Evolutionary conservation across 2,797 vertebrate genomes (phyloP).

Genomic region (Chromis chromis): DNA sequence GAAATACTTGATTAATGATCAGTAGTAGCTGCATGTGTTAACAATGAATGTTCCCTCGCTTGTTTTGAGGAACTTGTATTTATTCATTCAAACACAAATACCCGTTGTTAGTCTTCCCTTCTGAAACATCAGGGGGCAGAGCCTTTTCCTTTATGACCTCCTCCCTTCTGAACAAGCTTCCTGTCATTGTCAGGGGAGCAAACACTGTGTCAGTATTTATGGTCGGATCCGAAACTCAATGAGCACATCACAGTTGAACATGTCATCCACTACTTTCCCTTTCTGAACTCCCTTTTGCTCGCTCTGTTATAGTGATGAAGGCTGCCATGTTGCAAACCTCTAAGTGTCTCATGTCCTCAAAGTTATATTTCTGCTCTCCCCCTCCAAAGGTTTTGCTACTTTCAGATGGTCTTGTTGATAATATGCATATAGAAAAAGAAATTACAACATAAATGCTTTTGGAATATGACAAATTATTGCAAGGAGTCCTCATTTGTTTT

Average conservation of each 20-base stretch:
- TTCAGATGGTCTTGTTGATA: background rate
- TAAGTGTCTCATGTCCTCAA: background rate
- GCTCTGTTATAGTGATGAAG: background rate
- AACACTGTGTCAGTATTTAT: slow-evolving; percentile 62
- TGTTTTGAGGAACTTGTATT: slow-evolving; percentile 43
- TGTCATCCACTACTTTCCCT: slow-evolving; percentile 41
- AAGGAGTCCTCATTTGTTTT: background rate
- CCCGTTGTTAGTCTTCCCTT: slow-evolving; percentile 49
- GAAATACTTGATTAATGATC: background rate
- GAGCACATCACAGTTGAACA: slow-evolving; percentile 25
- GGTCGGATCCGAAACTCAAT: slow-evolving; percentile 38
- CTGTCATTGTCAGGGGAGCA: slow-evolving; percentile 67
- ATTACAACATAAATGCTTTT: too few relatives aligned
- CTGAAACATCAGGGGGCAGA: slow-evolving; percentile 59
- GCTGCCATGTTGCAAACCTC: background rate
- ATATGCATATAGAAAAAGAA: background rate
- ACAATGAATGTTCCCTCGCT: slow-evolving; percentile 8
- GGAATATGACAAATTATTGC: too few relatives aligned
- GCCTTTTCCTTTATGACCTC: slow-evolving; percentile 70
- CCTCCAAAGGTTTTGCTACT: background rate
- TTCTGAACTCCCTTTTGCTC: slow-evolving; percentile 21
- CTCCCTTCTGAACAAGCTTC: slow-evolving; percentile 74
- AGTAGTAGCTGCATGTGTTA: background rate
- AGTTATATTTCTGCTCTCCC: background rate
- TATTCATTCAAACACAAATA: slow-evolving; percentile 61